Evolutionary conservation across 2,113 vertebrate species (phyloP).

Genomic region (Pluvianellus socialis): DNA sequence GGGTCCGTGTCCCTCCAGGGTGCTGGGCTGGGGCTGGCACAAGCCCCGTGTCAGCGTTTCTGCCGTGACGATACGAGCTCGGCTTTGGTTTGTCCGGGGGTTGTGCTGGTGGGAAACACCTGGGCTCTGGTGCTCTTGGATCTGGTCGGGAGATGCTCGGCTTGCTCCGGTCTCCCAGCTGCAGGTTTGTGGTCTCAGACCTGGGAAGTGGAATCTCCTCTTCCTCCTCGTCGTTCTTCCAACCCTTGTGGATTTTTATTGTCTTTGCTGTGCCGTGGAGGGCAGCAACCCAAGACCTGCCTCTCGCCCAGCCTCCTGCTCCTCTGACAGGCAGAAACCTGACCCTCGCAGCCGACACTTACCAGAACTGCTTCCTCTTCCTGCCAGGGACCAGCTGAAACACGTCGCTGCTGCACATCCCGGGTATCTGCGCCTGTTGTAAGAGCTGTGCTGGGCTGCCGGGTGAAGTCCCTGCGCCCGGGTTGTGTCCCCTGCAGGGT

Average conservation of each 20-base stretch:
- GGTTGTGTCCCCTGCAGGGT: accelerated
- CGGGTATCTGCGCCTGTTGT: accelerated
- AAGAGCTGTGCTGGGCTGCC: not conserved
- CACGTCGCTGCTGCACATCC: accelerated
- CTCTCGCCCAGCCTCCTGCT: not conserved
- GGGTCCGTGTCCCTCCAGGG: accelerated
- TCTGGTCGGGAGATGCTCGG: not conserved
- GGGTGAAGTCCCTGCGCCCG: too few relatives aligned
- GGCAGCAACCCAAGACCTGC: not conserved
- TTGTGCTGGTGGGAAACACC: not conserved
- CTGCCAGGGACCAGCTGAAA: not conserved
- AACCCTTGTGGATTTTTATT: not conserved
- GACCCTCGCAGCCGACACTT: not conserved
- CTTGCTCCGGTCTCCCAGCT: not conserved
- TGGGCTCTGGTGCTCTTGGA: accelerated
- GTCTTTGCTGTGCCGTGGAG: not conserved
- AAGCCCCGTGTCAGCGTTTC: not conserved
- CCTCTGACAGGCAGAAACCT: not conserved
- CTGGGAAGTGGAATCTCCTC: not conserved
- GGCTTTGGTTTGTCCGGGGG: not conserved
- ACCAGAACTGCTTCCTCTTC: not conserved
- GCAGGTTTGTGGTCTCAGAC: not conserved
- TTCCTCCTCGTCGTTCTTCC: not conserved
- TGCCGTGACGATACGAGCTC: accelerated
- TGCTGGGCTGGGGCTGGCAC: not conserved